phyloP scores from a whole-genome alignment of 2,888 invertebrate species.

The Luperina testacea region DNA sequence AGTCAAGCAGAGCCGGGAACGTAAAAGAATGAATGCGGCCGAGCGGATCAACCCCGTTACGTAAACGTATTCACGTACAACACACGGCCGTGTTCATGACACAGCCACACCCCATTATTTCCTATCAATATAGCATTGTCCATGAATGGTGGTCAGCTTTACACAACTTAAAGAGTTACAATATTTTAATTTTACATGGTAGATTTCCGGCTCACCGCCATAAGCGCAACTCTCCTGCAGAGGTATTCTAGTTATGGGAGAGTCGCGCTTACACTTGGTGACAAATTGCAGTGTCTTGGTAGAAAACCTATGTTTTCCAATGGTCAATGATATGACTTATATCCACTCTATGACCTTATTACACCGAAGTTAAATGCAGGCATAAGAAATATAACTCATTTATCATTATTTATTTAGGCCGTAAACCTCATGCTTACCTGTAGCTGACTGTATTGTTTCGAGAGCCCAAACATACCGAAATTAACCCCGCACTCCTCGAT shows the following conservation, averaged over 20 bases:
- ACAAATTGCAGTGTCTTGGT: neutral
- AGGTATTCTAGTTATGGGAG: neutral
- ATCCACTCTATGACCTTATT: neutral
- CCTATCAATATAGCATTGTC: no score
- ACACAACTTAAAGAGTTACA: neutral
- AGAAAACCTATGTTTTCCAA: neutral
- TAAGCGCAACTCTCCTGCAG: neutral
- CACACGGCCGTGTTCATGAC: no score
- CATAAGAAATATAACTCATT: neutral
- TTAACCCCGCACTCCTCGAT: conserved; percentile 1
- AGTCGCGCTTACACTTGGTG: neutral
- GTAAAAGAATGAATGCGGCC: no score
- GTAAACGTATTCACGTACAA: no score
- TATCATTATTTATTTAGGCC: neutral
- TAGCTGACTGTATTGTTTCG: neutral
- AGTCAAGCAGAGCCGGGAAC: no score
- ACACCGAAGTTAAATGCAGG: neutral
- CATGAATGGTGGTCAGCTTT: neutral
- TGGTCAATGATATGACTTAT: neutral
- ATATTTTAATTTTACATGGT: neutral
- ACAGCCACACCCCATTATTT: no score
- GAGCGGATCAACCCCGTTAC: no score
- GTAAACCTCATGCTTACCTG: neutral
- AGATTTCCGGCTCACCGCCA: no score
- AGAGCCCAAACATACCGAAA: neutral